These are phyloP conservation scores for Eupeodes latifasciatus DNA, from an alignment of 2,888 invertebrate genomes.

Conservation along the genomic window DNA sequence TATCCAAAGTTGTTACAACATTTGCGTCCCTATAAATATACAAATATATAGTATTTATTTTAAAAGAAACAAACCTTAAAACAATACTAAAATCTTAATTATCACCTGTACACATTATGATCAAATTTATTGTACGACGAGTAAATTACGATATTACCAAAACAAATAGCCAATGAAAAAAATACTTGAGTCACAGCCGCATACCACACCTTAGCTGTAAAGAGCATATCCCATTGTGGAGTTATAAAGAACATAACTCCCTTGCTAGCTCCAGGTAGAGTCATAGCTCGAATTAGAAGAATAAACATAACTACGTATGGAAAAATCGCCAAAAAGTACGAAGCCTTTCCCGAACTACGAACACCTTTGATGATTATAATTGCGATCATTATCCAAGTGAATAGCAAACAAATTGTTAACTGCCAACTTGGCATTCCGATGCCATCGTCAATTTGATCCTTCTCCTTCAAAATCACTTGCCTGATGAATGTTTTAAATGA, in stretches of 20 bases:
- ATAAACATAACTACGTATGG: constrained; percentile 87
- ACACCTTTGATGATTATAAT: constrained; percentile 86
- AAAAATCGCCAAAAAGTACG: constrained; percentile 89
- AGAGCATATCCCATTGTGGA: constrained; percentile 86
- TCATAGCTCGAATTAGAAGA: constrained; percentile 86
- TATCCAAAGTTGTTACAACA: constrained; percentile 92
- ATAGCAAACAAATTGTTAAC: constrained; percentile 84
- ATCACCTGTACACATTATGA: constrained; percentile 86
- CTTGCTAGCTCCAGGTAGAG: constrained; percentile 86
- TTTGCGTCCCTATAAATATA: constrained; percentile 88
- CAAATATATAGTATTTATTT: background rate
- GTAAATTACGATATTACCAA: constrained; percentile 87
- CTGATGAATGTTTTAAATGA: background rate
- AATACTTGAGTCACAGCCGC: constrained; percentile 88
- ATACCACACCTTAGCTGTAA: constrained; percentile 85
- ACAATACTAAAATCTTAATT: background rate
- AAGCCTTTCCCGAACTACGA: constrained; percentile 87
- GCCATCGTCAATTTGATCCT: constrained; percentile 85
- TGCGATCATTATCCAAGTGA: constrained; percentile 86
- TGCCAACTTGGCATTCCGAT: constrained; percentile 86
- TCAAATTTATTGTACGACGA: constrained; percentile 87
- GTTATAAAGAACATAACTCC: constrained; percentile 88
- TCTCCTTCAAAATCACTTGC: constrained; percentile 85
- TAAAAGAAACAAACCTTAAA: background rate
- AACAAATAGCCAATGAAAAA: constrained; percentile 87